Evolutionary conservation across 1,140 invertebrate species (phyloP).

Genomic region (Charaxes varanes): DNA sequence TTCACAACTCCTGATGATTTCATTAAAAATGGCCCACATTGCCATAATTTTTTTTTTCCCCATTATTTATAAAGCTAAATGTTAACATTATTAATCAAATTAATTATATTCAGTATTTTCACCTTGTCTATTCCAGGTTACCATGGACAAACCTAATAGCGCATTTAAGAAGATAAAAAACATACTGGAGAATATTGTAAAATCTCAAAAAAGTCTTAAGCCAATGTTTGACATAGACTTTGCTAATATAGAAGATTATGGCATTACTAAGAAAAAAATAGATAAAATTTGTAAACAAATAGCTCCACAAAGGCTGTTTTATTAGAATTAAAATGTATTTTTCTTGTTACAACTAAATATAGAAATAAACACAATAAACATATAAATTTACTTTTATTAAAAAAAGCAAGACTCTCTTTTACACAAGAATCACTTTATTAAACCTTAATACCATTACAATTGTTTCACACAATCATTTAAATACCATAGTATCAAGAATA

Average conservation of each 20-base stretch:
- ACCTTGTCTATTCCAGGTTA: conserved; percentile 32
- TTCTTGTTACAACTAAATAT: too few species aligned
- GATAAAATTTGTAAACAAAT: conserved; percentile 43
- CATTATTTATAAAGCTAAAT: too few species aligned
- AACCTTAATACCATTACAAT: conserved; percentile 23
- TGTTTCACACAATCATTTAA: conserved; percentile 74
- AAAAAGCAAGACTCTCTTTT: conserved; percentile 29
- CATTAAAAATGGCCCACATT: too few species aligned
- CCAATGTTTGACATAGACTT: conserved; percentile 61
- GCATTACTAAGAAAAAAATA: conserved; percentile 33
- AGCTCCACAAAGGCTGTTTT: conserved; percentile 48
- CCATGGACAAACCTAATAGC: conserved; percentile 42
- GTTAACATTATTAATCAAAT: background rate
- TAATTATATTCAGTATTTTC: background rate
- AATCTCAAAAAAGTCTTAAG: conserved; percentile 36
- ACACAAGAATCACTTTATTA: conserved; percentile 36
- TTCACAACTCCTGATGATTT: too few species aligned
- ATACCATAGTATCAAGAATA: conserved; percentile 98
- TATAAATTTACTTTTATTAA: conserved; percentile 36
- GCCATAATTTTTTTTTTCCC: too few species aligned
- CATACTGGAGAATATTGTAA: conserved; percentile 47
- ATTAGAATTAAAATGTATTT: too few species aligned
- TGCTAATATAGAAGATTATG: conserved; percentile 33
- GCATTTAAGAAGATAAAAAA: conserved; percentile 46
- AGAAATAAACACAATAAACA: conserved; percentile 35